Evolutionary conservation across 2,113 vertebrate genomes (phyloP), one percentile per base, ranked within the genome.

Genomic region (Carettochelys insculpta): DNA sequence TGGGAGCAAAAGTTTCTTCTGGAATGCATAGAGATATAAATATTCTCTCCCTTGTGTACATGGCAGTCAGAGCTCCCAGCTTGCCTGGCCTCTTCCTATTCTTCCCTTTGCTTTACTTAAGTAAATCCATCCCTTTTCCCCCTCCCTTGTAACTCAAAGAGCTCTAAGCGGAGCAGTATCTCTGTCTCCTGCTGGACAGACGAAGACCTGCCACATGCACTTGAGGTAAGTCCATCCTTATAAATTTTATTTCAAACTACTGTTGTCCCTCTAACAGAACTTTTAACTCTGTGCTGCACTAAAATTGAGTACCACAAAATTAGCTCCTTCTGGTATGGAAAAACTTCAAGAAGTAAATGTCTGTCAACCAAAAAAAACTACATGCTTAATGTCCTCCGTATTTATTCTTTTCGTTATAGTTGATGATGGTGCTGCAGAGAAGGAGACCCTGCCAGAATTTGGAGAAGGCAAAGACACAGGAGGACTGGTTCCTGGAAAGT

Each of bases 371-470:
- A 75, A 80, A 90, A 75, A 80, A 56, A 54, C 20, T 52, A 71
- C 16, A 47, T 93, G 7, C 34, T 14, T 75, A 71, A 71, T 54
- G 90, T 88, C 53, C 89, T 53, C 34, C 24, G 80, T 80, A n/a
- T 54, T 92, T 82, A 27, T 92, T 52, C 83, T 91, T 93, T 92
- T 82, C 92, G 41, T 97, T 97, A 56, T 91, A 99, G 99, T 99
- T 95, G 99, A 99, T 87, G 99, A 99, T 92, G 99, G 99, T 2
- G 99, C 99, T 45, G 98, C 98, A n/a, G 99, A 99, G 97, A 99
- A 99, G 96, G 99, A 99, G 97, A 99, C 98, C 0, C 91, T 99
- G 53, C 99, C 99, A 7, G 99, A 99, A 94, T 99, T 99, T 90
- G 99, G 99, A 19, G 99, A 99, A 95, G 99, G 99, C 20, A 98